phyloP scores from a whole-genome alignment of 2,797 vertebrate species.

The Echeneis naucrates region DNA sequence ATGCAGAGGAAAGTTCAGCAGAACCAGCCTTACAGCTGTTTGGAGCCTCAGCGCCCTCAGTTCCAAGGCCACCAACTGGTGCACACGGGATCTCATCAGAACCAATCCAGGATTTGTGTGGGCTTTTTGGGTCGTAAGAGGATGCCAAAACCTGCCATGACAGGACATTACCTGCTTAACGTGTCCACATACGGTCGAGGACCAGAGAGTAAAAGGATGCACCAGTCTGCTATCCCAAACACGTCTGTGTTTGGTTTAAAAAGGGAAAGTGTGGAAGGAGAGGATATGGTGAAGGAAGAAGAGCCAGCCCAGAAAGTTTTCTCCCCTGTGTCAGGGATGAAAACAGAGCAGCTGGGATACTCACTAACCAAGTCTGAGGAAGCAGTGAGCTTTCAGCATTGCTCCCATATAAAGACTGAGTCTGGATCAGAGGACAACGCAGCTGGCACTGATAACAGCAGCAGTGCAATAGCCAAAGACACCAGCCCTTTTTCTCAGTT shows the following conservation, averaged over 20 bases:
- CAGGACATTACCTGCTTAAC: constrained; percentile 97
- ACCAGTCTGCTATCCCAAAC: constrained; percentile 75
- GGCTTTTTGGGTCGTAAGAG: constrained; percentile 91
- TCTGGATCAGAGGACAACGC: constrained; percentile 62
- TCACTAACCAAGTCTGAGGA: constrained; percentile 47
- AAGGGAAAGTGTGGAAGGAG: constrained; percentile 77
- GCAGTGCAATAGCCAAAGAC: constrained; percentile 84
- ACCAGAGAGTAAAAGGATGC: constrained; percentile 88
- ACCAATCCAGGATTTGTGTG: constrained; percentile 84
- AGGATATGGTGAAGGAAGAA: constrained; percentile 66
- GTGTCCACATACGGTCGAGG: constrained; percentile 95
- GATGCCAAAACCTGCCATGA: constrained; percentile 92
- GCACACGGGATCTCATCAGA: constrained; percentile 74
- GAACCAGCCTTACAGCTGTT: constrained; percentile 74
- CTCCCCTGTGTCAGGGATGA: constrained; percentile 50
- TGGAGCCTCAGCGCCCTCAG: constrained; percentile 78
- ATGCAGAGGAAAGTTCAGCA: constrained; percentile 87
- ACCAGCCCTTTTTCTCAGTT: constrained; percentile 83
- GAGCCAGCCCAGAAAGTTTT: constrained; percentile 65
- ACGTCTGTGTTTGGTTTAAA: constrained; percentile 75
- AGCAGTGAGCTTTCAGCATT: constrained; percentile 40
- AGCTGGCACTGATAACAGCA: constrained; percentile 51
- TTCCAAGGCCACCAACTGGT: constrained; percentile 78
- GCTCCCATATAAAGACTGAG: constrained; percentile 79
- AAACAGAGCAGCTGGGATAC: constrained; percentile 81